A percentile compares a stretch with the other conserved stretches of the same genome.
Conservation (phyloP, 2,113 vertebrate species). For the Pristiophorus japonicus region DNA sequence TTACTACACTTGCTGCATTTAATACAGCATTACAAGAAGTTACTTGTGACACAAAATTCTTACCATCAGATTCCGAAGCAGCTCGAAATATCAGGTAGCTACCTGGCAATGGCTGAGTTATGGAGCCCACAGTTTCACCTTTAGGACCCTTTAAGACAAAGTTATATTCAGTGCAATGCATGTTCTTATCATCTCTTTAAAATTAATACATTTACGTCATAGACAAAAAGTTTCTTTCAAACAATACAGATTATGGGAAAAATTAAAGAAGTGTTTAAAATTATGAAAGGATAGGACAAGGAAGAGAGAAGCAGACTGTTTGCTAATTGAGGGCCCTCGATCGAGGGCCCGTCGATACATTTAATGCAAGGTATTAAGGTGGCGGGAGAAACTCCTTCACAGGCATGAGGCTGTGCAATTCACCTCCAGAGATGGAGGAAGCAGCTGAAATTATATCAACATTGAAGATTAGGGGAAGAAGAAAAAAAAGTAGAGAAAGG, state of each 20-base stretch:
- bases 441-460: neutral
- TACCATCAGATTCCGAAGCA: constrained; percentile 94
- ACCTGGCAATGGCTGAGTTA: constrained; percentile 94
- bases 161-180: neutral
- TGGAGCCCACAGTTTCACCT: constrained; percentile 94
- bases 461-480: neutral
- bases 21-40: neutral
- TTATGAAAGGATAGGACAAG: neutral
- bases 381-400: neutral
- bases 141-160: constrained; percentile 78
- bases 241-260: neutral
- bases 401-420: neutral
- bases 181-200: neutral
- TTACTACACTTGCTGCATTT: neutral
- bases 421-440: neutral
- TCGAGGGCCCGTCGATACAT: neutral
- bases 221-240: neutral
- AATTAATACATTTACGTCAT: neutral
- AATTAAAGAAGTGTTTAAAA: neutral
- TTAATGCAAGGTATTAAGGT: neutral
- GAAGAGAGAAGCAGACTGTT: neutral
- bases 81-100: constrained; percentile 96
- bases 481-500: neutral
- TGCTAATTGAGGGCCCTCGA: neutral
- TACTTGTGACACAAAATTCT: constrained; percentile 43